A percentile compares a stretch with the other conserved stretches of the same genome.
These are phyloP conservation scores for Hesperia comma DNA, from an alignment of 2,888 invertebrate species.

Conservation along the genomic window DNA sequence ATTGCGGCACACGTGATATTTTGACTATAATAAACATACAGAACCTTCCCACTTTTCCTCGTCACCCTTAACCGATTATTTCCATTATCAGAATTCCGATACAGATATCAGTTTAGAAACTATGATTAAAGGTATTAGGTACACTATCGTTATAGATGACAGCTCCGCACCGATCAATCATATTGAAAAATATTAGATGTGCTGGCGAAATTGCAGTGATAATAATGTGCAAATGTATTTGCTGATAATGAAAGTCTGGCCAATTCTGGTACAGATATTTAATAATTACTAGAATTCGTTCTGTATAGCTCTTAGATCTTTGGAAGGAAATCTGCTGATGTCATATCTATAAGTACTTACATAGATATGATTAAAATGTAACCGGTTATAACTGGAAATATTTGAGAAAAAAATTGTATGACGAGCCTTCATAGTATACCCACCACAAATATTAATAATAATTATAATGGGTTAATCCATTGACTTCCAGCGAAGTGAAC, in stretches of 20 bases:
- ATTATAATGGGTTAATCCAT: too few species aligned
- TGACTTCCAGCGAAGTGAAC: too few species aligned
- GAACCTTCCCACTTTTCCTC: neutral
- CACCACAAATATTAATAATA: too few species aligned
- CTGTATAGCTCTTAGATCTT: too few species aligned
- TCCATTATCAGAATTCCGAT: constrained; percentile 40
- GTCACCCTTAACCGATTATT: constrained; percentile 22
- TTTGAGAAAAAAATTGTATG: too few species aligned
- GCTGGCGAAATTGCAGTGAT: constrained; percentile 36
- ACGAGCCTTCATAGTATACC: too few species aligned
- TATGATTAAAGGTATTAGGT: constrained; percentile 45
- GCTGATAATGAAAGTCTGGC: neutral
- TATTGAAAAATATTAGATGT: constrained; percentile 31
- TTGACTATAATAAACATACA: neutral
- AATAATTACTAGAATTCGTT: too few species aligned
- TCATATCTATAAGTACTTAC: too few species aligned
- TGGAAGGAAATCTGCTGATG: too few species aligned
- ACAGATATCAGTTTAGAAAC: constrained; percentile 48
- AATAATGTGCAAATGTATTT: constrained; percentile 6
- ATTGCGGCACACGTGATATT: too few species aligned
- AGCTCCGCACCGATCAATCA: constrained; percentile 32
- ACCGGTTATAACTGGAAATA: too few species aligned
- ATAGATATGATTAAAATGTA: too few species aligned
- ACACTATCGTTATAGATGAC: constrained; percentile 33
- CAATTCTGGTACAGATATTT: neutral